Conservation (phyloP, 2,113 vertebrate species). For the Odocoileus virginianus region DNA sequence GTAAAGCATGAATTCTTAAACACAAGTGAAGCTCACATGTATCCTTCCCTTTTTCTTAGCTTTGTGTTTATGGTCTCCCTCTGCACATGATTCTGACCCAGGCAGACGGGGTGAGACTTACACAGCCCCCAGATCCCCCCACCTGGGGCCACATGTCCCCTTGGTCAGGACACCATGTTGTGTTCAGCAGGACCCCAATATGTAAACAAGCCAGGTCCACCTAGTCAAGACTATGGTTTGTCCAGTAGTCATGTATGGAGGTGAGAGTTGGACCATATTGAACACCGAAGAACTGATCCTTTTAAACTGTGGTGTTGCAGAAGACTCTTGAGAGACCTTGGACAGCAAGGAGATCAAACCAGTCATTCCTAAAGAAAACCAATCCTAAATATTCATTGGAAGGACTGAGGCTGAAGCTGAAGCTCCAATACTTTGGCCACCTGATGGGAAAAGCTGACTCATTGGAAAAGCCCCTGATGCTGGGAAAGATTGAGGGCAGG, state of each 20-base stretch:
- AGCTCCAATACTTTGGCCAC: not conserved
- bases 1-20: not conserved
- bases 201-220: not conserved
- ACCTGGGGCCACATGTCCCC: not conserved
- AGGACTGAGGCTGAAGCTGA: not conserved
- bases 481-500: not conserved
- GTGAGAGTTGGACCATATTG: not conserved
- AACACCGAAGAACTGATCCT: not conserved
- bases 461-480: not conserved
- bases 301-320: not conserved
- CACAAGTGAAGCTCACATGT: not conserved
- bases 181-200: fast-evolving
- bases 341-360: not conserved
- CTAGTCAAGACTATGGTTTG: not conserved
- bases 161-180: not conserved
- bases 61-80: not conserved
- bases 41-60: not conserved
- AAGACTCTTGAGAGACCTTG: not conserved
- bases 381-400: not conserved
- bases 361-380: not conserved
- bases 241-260: not conserved
- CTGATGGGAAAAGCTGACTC: not conserved
- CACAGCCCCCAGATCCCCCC: not conserved
- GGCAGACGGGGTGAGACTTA: fast-evolving
- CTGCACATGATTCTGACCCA: not conserved